Conservation (phyloP, 2,113 vertebrate species). For the Tiliqua scincoides region DNA sequence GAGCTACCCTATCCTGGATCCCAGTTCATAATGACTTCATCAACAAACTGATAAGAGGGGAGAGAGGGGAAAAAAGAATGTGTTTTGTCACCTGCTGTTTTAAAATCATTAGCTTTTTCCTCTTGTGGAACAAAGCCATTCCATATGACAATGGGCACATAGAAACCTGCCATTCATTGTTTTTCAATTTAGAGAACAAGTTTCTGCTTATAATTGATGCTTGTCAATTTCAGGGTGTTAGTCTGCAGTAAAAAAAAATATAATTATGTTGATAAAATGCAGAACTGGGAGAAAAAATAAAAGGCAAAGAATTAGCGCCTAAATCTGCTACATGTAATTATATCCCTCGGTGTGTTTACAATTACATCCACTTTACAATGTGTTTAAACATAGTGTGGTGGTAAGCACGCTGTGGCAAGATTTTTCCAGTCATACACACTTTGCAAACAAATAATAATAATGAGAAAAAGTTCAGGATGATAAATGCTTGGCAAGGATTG, state of each 20-base stretch:
- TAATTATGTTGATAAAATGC: constrained; percentile 85
- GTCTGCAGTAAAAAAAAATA: constrained; percentile 77
- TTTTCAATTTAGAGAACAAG: constrained; percentile 85
- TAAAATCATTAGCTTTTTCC: constrained; percentile 97
- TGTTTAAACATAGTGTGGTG: constrained; percentile 79
- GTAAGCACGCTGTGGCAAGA: constrained; percentile 76
- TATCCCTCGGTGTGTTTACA: constrained; percentile 84
- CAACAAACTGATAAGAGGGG: constrained; percentile 87
- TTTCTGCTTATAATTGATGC: constrained; percentile 80
- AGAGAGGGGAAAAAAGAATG: constrained; percentile 64
- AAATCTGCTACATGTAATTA: constrained; percentile 86
- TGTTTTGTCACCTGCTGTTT: constrained; percentile 96
- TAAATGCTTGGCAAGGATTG: constrained; percentile 68
- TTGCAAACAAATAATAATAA: constrained; percentile 69
- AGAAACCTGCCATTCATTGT: constrained; percentile 87
- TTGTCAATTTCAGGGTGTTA: constrained; percentile 81
- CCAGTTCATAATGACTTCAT: constrained; percentile 91
- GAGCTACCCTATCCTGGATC: constrained; percentile 76
- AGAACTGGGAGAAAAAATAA: constrained; percentile 54
- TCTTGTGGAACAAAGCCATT: constrained; percentile 92
- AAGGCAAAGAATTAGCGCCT: constrained; percentile 81
- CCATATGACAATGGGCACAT: constrained; percentile 91
- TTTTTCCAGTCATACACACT: constrained; percentile 63
- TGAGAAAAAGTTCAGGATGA: constrained; percentile 66
- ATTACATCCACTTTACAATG: constrained; percentile 82